Base-by-base conservation (phyloP, 2,888 invertebrate genomes). In the Lycocerus yunnanus region DNA sequence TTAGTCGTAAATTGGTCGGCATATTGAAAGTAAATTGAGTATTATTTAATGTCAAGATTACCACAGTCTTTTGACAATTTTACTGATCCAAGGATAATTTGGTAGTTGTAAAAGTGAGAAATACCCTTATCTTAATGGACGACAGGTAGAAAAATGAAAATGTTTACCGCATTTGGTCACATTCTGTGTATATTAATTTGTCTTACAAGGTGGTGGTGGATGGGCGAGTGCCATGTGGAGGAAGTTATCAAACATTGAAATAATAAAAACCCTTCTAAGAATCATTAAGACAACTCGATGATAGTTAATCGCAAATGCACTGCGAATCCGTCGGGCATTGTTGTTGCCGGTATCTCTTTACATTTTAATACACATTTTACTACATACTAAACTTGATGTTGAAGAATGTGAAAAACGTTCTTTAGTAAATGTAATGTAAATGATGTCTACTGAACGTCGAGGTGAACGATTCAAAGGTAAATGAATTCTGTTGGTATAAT, bases 231-330 rank as follows among this genome's bases (percentile, higher is more conserved):
- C 27, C 3, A n/a, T n/a, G n/a, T n/a, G 43, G 6, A 43, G 43
- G 13, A 43, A 43, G 43, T 43, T 43, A 43, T 43, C n/a, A n/a
- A 21, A 43, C 43, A 4, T 0, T 10, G n/a, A 6, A 43, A 43
- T 43, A n/a, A n/a, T 43, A 43, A 43, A 43, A 43, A 43, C 43
- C 21, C 21, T 21, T 21, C 21, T 21, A 21, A 9, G 21, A 21
- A 21, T 43, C n/a, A 43, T 43, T n/a, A 43, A 43, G n/a, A 6
- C 43, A n/a, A 43, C 43, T 6, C n/a, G 43, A 80, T 80, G 81
- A 75, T 77, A 80, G 80, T 80, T 81, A 81, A 81, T 81, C 81
- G 80, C 78, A 77, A 81, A 81, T 80, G 80, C 81, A 77, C 80
- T 66, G 73, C 76, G 72, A 77, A 78, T 78, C 76, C 73, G 74